Evolutionary conservation across 2,888 invertebrate genomes (phyloP), one percentile per base, ranked within the genome.

Genomic region (Crepidodera aurea): DNA sequence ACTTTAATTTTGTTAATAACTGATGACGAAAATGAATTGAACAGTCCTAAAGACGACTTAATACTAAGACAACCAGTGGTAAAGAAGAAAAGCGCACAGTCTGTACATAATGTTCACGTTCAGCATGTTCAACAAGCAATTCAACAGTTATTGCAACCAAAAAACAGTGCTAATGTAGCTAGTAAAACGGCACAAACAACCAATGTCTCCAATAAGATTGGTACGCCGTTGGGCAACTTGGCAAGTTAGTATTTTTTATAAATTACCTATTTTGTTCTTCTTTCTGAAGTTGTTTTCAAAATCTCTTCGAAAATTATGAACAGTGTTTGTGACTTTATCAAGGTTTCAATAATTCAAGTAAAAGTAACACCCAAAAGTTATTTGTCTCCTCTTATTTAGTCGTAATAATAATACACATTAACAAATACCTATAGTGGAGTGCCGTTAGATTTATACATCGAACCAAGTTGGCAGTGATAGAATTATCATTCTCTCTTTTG

Each of bases 1-100:
- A 94, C 96, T 0, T 89, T 98, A 63, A 79, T 95, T 19, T 84
- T 96, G 55, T 86, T 96, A 64, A 88, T 93, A 19, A 87, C 91
- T 55, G 96, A 97, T 78, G 88, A 89, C 1, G 98, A 98, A 83
- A 97, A 98, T 79, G 90, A 90, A 74, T 82, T 97, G 50, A 89
- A 91, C 68, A 91, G 93, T 5, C 94, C 98, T 0, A 88, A 90
- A 87, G 55, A 84, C 87, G 66, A 84, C 87, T 72, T 92, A 90
- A 34, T 75, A n/a, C 57, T 74, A 83, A 87, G 1, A 87, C 91
- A 75, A 88, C 91, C 55, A 87, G 90, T 78, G 5, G 67, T 64
- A 1, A 71, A 73, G 51, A 75, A 74, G 48, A 76, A 76, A 51
- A 73, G 68, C 56, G 69, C 72, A 1, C 71, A 73, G 4, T 69